A percentile compares a stretch with the other conserved stretches of the same genome.
Conservation (phyloP, 2,797 vertebrate genomes). For the Champsocephalus gunnari region DNA sequence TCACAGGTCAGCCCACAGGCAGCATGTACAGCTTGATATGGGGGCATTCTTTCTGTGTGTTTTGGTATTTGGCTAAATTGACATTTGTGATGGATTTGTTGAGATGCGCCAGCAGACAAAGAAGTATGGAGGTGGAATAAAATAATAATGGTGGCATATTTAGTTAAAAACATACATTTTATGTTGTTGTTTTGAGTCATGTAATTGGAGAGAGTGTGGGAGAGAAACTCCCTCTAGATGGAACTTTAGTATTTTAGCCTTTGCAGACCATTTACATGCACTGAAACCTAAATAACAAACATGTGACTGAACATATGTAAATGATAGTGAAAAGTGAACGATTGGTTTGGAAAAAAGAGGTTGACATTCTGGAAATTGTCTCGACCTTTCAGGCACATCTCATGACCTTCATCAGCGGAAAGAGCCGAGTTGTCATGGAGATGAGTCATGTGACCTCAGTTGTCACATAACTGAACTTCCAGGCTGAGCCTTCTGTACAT, state of each 20-base stretch:
- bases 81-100: conserved; percentile 11
- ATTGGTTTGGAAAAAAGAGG: not conserved
- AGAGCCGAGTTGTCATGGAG: not conserved
- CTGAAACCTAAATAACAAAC: too few species aligned
- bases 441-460: not conserved
- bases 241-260: too few species aligned
- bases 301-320: too few species aligned
- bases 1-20: conserved; percentile 89
- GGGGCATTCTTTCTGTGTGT: not conserved
- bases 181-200: too few species aligned
- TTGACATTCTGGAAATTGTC: not conserved
- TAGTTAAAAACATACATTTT: too few species aligned
- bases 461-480: not conserved
- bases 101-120: not conserved
- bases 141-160: too few species aligned
- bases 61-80: not conserved
- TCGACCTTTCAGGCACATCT: not conserved
- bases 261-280: too few species aligned
- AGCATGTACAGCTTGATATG: not conserved
- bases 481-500: not conserved
- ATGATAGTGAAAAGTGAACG: not conserved
- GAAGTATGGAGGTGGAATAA: not conserved
- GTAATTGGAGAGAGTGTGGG: too few species aligned
- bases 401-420: not conserved
- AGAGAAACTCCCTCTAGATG: too few species aligned